phyloP scores from a whole-genome alignment of 2,113 vertebrate genomes.

The Nettapus auritus region DNA sequence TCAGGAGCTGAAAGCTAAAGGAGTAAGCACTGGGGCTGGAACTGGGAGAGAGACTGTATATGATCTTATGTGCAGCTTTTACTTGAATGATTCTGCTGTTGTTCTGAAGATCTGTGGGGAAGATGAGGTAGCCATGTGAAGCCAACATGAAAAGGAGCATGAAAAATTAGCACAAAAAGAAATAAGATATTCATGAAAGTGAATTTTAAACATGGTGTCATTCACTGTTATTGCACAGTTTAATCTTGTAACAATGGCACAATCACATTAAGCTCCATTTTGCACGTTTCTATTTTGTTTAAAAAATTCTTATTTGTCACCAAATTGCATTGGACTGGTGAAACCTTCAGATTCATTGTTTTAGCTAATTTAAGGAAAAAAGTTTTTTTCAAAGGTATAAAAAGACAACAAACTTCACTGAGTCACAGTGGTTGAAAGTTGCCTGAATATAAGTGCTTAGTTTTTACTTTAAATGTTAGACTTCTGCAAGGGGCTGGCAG shows the following conservation, averaged over 20 bases:
- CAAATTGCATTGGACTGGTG: neutral
- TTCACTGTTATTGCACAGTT: neutral
- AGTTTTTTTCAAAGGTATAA: neutral
- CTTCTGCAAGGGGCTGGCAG: neutral
- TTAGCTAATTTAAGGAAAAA: too few species aligned
- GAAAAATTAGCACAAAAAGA: neutral
- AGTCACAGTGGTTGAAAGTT: neutral
- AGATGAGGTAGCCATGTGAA: neutral
- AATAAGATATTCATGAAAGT: neutral
- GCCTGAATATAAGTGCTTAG: fast-evolving
- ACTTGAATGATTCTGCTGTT: neutral
- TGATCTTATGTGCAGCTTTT: neutral
- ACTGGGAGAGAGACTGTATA: neutral
- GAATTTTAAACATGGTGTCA: neutral
- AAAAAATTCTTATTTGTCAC: neutral
- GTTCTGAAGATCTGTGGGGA: neutral
- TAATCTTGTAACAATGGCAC: neutral
- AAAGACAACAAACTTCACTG: neutral
- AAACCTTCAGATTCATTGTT: neutral
- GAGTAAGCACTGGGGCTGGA: neutral
- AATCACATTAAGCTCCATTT: neutral
- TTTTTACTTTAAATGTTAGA: neutral
- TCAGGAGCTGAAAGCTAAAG: neutral
- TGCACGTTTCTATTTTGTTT: neutral
- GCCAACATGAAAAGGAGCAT: neutral